Base-by-base conservation (phyloP, 2,888 invertebrate species). In the Stegophylla sp. region DNA sequence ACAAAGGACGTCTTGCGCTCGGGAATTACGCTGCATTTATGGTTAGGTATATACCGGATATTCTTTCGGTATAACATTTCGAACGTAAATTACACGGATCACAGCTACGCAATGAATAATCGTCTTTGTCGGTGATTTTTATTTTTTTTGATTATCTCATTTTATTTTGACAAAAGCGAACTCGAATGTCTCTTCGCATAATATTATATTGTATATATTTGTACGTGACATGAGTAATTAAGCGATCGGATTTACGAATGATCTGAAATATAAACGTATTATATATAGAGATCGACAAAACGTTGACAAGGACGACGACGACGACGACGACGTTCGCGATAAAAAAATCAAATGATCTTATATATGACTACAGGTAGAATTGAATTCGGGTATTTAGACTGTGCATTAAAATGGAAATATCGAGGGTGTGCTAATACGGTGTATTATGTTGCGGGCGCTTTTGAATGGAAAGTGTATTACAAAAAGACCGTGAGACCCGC, bases 11-110 rank as follows among this genome's bases (percentile, higher is more conserved):
- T 17, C 26, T 43, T 34, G 53, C 15, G 56, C 64, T 53, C 64
- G 66, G 76, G 76, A 76, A 76, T 41, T 76, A 76, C 56, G 66
- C n/a, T n/a, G n/a, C 66, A 26, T 76, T 67, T 66, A 28, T 28
- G 74, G n/a, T n/a, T n/a, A n/a, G n/a, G 48, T 5, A 34, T 4
- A 61, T n/a, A 74, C 77, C 77, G 77, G 77, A 77, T 59, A 77
- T 77, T 77, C 67, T 59, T 77, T 77, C 28, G 77, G 77, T 28
- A n/a, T n/a, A 77, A 61, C 69, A 34, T 77, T 77, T 59, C n/a
- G 12, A 69, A 69, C n/a, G 20, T 12, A 48, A 45, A 56, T 41
- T 17, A 53, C 48, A 59, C 48, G 28, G 45, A 28, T 59, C 51
- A 53, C 67, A 67, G 20, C 56, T 59, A 77, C 45, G 67, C 59